Evolutionary conservation across 1,140 invertebrate species (phyloP), one percentile per base, ranked within the genome.

Genomic region (Magallana angulata): DNA sequence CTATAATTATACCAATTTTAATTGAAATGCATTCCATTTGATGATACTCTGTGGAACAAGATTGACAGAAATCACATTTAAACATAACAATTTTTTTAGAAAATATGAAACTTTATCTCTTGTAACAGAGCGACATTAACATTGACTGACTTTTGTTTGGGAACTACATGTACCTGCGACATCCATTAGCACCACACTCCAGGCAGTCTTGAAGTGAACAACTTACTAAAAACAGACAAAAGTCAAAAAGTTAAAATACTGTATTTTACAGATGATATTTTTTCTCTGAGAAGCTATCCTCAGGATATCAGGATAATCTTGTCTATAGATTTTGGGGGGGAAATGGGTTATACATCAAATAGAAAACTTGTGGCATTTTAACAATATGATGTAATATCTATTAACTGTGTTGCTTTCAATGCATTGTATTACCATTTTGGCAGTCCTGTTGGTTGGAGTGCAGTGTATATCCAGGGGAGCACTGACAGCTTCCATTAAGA

Each of bases 361-460:
- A 64, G 14, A 64, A 48, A 48, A 4, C 5, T 2, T 18, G 7
- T 14, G 62, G 62, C 18, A 5, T 64, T 64, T 3, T 48, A 48
- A 64, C 18, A 64, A 16, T 64, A 48, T 4, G 36, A 48, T 48
- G 36, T 48, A 48, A 48, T 64, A 18, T 16, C 62, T 64, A 64
- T 64, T 18, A 64, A 16, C 62, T 5, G 62, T 64, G 18, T 2
- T 64, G 62, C 18, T 64, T 16, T 62, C 60, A 12, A 62, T 62
- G n/a, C n/a, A 12, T 62, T 59, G 18, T 80, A 82, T 83, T 85
- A 92, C 91, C 71, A 60, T 91, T 68, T 57, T 87, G 36, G 68
- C 91, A 92, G 80, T 92, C 89, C 85, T 80, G 88, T 9, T 80
- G 58, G 86, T 90, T 91, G 1, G 48, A 36, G 57, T 92, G 86